Conservation (phyloP, 1,140 invertebrate species). For the Gonioctena quinquepunctata region DNA sequence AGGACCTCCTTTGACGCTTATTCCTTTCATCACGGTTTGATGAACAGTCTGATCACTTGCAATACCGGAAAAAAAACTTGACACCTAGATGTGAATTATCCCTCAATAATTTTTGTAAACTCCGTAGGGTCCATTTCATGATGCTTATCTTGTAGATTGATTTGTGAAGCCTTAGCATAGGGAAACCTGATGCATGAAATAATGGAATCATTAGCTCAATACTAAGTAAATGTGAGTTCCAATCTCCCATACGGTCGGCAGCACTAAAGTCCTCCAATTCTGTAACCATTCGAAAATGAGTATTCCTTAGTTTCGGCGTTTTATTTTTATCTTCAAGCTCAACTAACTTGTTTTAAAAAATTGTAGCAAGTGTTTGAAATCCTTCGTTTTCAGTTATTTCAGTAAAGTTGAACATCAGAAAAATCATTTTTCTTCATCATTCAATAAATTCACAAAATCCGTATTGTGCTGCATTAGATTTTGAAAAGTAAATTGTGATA, state of each 20-base stretch:
- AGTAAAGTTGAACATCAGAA: constrained; percentile 5
- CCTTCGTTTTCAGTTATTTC: constrained; percentile 20
- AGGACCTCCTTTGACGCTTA: too few relatives aligned
- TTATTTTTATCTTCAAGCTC: constrained; percentile 26
- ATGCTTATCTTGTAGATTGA: constrained; percentile 54
- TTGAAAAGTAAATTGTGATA: constrained; percentile 29
- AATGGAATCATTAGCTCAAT: constrained; percentile 55
- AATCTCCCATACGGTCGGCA: constrained; percentile 51
- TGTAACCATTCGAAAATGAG: constrained; percentile 51
- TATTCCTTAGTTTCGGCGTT: constrained; percentile 48
- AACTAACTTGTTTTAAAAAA: constrained; percentile 27
- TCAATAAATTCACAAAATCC: constrained; percentile 16
- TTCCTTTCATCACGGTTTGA: too few relatives aligned
- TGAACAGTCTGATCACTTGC: not conserved
- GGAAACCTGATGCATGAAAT: constrained; percentile 53
- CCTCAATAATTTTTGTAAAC: too few relatives aligned
- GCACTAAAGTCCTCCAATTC: constrained; percentile 46
- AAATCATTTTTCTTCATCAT: constrained; percentile 11
- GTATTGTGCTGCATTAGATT: constrained; percentile 17
- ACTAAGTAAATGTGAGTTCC: too few relatives aligned
- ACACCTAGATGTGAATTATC: too few relatives aligned
- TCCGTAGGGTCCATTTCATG: too few relatives aligned
- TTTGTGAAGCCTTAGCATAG: constrained; percentile 48
- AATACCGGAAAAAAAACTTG: too few relatives aligned
- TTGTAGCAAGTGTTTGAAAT: constrained; percentile 22